These are phyloP conservation scores for Reinhardtius hippoglossoides DNA, from an alignment of 2,113 vertebrate species.

Conservation along the genomic window DNA sequence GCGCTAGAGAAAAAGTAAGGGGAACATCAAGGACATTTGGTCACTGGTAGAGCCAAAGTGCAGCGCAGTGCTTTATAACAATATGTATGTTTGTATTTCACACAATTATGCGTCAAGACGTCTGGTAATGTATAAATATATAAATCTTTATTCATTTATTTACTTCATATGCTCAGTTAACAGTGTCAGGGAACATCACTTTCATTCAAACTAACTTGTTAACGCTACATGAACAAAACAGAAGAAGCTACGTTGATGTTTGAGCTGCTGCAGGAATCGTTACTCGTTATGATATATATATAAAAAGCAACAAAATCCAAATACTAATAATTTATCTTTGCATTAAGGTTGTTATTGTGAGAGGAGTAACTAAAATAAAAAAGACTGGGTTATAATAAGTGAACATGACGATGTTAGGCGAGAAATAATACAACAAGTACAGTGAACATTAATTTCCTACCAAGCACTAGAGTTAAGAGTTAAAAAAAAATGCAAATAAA, in stretches of 20 bases:
- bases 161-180: conserved; percentile 78
- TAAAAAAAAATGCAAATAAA: conserved; percentile 52
- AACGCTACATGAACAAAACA: conserved; percentile 34
- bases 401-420: conserved; percentile 26
- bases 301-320: conserved; percentile 25
- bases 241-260: not conserved
- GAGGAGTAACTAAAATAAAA: conserved; percentile 6
- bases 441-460: conserved; percentile 53
- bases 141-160: conserved; percentile 85
- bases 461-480: conserved; percentile 28
- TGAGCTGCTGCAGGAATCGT: conserved; percentile 15
- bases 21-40: not conserved
- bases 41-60: no score
- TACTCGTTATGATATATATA: conserved; percentile 26
- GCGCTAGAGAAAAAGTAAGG: not conserved
- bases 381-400: conserved; percentile 5
- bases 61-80: no score
- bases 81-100: not conserved
- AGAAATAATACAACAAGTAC: conserved; percentile 42
- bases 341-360: conserved; percentile 17
- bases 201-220: conserved; percentile 35
- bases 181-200: conserved; percentile 70
- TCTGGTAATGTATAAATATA: conserved; percentile 83
- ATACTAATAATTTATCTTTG: conserved; percentile 5
- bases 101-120: conserved; percentile 34